Evolutionary conservation across 2,888 invertebrate genomes (phyloP).

Genomic region (Xylota segnis): DNA sequence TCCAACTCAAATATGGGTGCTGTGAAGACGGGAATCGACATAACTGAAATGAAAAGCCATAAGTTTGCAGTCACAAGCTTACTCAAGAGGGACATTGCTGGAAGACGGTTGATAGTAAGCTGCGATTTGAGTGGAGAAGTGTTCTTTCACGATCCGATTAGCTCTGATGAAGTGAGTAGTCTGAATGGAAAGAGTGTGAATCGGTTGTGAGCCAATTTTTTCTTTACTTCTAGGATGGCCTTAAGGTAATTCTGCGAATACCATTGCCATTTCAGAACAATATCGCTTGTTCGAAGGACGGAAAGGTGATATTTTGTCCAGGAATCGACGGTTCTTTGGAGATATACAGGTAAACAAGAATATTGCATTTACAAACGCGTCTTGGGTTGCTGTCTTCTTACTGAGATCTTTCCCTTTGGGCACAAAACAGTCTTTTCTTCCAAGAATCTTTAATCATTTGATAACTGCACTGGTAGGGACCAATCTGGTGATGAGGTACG

Average conservation of each 20-base stretch:
- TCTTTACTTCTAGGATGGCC: constrained; percentile 78
- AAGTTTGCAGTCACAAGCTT: constrained; percentile 81
- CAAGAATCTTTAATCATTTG: too few relatives aligned
- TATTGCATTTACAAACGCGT: too few relatives aligned
- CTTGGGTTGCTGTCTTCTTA: too few relatives aligned
- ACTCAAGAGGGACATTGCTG: constrained; percentile 78
- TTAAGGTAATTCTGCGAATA: constrained; percentile 81
- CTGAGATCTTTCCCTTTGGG: too few relatives aligned
- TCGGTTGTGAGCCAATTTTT: background rate
- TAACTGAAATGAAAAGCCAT: constrained; percentile 80
- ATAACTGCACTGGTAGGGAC: too few relatives aligned
- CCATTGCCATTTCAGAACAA: constrained; percentile 83
- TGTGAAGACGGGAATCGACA: constrained; percentile 78
- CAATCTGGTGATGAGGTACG: too few relatives aligned
- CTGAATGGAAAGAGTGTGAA: too few relatives aligned
- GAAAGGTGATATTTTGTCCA: constrained; percentile 81
- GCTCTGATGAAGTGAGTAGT: constrained; percentile 79
- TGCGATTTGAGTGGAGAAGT: constrained; percentile 84
- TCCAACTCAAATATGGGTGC: constrained; percentile 77
- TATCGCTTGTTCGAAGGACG: constrained; percentile 81
- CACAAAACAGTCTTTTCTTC: too few relatives aligned
- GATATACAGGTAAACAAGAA: constrained; percentile 79
- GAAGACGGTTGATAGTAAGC: constrained; percentile 80
- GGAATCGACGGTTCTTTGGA: constrained; percentile 82
- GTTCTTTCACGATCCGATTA: constrained; percentile 81